Conservation (phyloP, 1,140 invertebrate genomes). For the Campoletis sonorensis region DNA sequence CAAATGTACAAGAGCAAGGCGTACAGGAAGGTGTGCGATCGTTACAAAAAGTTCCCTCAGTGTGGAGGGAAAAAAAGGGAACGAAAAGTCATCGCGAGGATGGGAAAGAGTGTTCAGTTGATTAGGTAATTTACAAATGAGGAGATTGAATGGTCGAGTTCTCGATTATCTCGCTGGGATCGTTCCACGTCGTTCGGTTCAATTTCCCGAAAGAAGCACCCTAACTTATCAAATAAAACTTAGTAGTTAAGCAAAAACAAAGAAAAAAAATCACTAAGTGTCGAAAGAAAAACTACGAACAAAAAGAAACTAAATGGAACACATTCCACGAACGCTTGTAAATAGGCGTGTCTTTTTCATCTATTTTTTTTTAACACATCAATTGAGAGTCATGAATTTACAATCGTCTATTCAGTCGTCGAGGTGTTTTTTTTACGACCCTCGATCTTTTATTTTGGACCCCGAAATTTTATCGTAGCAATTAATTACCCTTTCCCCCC, state of each 20-base stretch:
- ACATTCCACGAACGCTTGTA: not conserved
- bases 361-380: not conserved
- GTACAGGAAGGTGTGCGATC: slow-evolving; percentile 38
- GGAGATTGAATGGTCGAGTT: slow-evolving; percentile 30
- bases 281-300: slow-evolving; percentile 23
- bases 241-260: slow-evolving; percentile 14
- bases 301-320: not conserved
- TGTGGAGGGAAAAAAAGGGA: slow-evolving; percentile 20
- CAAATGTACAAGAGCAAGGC: slow-evolving; percentile 49
- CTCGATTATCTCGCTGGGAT: not conserved
- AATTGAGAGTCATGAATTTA: not conserved
- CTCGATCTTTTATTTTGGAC: not conserved
- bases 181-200: not conserved
- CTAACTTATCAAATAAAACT: slow-evolving; percentile 8
- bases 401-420: slow-evolving; percentile 20
- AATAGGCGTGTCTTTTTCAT: not conserved
- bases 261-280: slow-evolving; percentile 28
- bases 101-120: not conserved
- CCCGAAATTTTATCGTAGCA: slow-evolving; percentile 19
- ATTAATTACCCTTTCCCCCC: not conserved
- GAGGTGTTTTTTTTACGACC: not conserved
- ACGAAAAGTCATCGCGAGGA: not conserved
- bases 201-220: slow-evolving; percentile 9
- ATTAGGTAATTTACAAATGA: slow-evolving; percentile 6
- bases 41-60: slow-evolving; percentile 40